Percentiles rank a stretch among this genome's conserved stretches.
These are phyloP conservation scores for Mastigias papua DNA, from an alignment of 30 jellyfish, hydroid and myxozoan genomes.

Conservation along the genomic window DNA sequence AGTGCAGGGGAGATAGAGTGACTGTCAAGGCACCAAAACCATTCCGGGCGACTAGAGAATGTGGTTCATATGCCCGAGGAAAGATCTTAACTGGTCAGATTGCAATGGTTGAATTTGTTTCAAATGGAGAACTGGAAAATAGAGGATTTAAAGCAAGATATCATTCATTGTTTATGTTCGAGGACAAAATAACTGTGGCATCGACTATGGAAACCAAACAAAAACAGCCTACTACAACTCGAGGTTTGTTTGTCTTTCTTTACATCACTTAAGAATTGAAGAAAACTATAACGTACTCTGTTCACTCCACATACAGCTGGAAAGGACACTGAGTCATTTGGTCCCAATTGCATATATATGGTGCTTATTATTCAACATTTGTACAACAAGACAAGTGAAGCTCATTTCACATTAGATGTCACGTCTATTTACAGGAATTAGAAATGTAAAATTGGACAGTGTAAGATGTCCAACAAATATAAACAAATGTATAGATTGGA, in stretches of 20 bases:
- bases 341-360: too few species aligned
- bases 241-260: neutral
- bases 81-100: conserved; percentile 59
- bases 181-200: neutral
- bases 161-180: neutral
- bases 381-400: too few species aligned
- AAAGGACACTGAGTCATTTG: too few species aligned
- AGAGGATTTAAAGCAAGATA: conserved; percentile 74
- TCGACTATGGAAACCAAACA: neutral
- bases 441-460: too few species aligned
- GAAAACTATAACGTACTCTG: too few species aligned
- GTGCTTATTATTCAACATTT: too few species aligned
- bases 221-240: conserved; percentile 3
- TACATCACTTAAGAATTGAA: too few species aligned
- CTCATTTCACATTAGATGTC: too few species aligned
- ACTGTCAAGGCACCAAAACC: conserved; percentile 13
- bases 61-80: conserved; percentile 39
- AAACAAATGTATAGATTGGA: too few species aligned
- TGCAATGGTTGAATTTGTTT: conserved; percentile 77
- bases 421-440: too few species aligned
- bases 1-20: conserved; percentile 71
- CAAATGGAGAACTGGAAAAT: conserved; percentile 50
- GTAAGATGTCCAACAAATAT: too few species aligned
- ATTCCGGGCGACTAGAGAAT: conserved; percentile 7
- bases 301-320: too few species aligned